These are phyloP conservation scores for Bos indicus DNA, from an alignment of 2,113 vertebrate species.

Conservation along the genomic window DNA sequence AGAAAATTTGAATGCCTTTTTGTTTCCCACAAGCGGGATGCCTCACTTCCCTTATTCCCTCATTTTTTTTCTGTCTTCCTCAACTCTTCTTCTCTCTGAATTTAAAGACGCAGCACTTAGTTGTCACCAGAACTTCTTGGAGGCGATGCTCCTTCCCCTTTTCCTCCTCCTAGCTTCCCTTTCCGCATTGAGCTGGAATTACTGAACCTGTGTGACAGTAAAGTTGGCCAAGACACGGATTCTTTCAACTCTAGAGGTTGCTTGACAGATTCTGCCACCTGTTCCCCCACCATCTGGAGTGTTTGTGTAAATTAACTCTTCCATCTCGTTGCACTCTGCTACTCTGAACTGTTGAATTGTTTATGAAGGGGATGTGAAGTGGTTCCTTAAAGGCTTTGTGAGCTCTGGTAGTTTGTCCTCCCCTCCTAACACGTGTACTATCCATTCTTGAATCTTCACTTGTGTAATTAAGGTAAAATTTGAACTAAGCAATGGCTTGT, in stretches of 20 bases:
- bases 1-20: not conserved
- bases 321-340: not conserved
- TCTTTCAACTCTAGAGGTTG: not conserved
- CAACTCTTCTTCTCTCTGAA: not conserved
- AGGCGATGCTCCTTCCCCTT: not conserved
- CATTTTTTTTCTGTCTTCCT: not conserved
- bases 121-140: not conserved
- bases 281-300: not conserved
- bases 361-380: not conserved
- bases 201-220: not conserved
- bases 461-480: slow-evolving; percentile 33
- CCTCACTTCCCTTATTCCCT: not conserved
- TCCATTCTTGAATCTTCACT: not conserved
- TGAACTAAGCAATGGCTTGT: not conserved
- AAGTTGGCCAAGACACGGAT: not conserved
- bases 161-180: not conserved
- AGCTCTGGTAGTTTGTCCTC: not conserved
- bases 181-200: not conserved
- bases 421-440: not conserved
- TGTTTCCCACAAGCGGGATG: not conserved
- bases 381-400: not conserved
- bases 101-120: not conserved
- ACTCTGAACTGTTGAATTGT: not conserved
- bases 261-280: not conserved
- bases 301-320: not conserved